Percentiles rank a stretch among this genome's conserved stretches.
Conservation (phyloP, 2,113 vertebrate genomes). For the Serilophus lunatus region DNA sequence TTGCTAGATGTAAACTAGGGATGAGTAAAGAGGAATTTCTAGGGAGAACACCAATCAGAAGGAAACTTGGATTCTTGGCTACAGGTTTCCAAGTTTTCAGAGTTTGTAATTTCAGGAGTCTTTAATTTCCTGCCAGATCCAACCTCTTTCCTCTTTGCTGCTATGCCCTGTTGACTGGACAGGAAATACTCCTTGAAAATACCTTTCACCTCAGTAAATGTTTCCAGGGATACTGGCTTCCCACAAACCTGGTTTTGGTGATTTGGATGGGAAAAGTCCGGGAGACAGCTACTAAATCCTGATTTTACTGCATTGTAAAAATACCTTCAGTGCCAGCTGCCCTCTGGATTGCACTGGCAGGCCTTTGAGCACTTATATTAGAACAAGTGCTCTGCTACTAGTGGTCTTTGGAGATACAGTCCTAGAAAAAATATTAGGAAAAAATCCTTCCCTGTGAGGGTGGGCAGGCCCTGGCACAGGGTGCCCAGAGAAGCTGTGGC, state of each 20-base stretch:
- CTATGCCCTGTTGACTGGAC: neutral
- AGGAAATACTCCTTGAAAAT: neutral
- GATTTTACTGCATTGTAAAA: neutral
- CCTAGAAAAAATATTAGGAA: neutral
- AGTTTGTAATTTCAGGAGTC: neutral
- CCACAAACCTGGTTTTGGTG: neutral
- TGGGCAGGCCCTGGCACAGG: neutral
- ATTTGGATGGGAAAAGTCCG: neutral
- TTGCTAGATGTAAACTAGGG: neutral
- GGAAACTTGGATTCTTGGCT: neutral
- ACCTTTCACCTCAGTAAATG: neutral
- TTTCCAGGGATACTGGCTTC: neutral
- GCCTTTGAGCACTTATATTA: fast-evolving
- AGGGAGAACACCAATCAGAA: neutral
- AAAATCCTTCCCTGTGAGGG: neutral
- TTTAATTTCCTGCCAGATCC: neutral
- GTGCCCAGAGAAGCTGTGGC: neutral
- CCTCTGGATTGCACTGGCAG: neutral
- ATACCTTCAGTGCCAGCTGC: neutral
- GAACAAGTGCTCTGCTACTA: neutral
- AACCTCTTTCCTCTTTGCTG: neutral
- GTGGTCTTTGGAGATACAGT: neutral
- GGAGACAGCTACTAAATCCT: neutral
- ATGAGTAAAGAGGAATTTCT: neutral
- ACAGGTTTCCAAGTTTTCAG: neutral